phyloP scores from a whole-genome alignment of 2,888 invertebrate genomes.

The Drosophila pegasa region DNA sequence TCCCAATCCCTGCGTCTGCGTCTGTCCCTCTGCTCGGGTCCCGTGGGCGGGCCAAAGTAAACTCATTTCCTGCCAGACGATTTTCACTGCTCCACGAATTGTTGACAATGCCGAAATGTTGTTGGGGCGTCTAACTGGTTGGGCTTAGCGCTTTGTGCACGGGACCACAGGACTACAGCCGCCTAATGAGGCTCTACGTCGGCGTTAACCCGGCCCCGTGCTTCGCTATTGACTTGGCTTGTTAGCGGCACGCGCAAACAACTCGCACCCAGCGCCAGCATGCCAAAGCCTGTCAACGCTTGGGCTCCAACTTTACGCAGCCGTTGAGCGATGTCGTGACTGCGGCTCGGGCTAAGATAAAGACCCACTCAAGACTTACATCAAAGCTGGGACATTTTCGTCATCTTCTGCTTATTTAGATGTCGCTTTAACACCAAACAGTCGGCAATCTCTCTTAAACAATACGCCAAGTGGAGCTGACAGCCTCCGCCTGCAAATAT shows the following conservation, averaged over 20 bases:
- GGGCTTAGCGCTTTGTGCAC: constrained; percentile 45
- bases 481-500: background rate
- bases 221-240: constrained; percentile 70
- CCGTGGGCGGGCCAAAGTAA: constrained; percentile 55
- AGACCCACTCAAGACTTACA: constrained; percentile 20
- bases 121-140: constrained; percentile 27
- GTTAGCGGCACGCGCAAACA: constrained; percentile 63
- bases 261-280: constrained; percentile 20
- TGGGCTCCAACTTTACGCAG: constrained; percentile 18
- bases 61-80: constrained; percentile 78
- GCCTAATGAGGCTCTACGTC: constrained; percentile 60
- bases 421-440: constrained; percentile 8
- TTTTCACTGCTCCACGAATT: constrained; percentile 71
- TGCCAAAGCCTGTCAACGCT: constrained; percentile 48
- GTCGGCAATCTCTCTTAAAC: constrained; percentile 1
- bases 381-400: constrained; percentile 15
- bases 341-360: background rate
- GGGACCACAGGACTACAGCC: constrained; percentile 27
- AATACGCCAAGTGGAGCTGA: background rate
- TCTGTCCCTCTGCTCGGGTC: constrained; percentile 3
- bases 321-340: constrained; percentile 2
- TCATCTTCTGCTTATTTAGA: background rate
- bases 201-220: constrained; percentile 30
- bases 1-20: background rate
- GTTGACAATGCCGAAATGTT: constrained; percentile 70